Conservation (phyloP, 2,113 vertebrate genomes). For the Pseudois nayaur region DNA sequence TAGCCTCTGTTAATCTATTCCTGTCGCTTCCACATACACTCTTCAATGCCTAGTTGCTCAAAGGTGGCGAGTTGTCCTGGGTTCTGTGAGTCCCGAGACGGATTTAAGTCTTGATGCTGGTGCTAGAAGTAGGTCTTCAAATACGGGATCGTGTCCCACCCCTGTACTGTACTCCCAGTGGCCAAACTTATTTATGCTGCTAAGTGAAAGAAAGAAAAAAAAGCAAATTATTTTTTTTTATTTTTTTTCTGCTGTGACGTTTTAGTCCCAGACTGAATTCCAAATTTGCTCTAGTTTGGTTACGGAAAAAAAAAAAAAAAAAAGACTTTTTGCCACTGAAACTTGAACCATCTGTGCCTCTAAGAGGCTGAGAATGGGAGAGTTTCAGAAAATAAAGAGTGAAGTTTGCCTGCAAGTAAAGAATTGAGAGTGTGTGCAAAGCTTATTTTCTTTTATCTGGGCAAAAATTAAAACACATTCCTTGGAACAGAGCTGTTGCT, state of each 20-base stretch:
- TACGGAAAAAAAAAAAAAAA: constrained; percentile 79
- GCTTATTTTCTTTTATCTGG: constrained; percentile 90
- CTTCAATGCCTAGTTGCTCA: constrained; percentile 85
- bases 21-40: constrained; percentile 87
- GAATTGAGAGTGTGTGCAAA: constrained; percentile 90
- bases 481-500: constrained; percentile 93
- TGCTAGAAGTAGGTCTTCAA: constrained; percentile 91
- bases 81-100: constrained; percentile 87
- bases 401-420: constrained; percentile 93
- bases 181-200: constrained; percentile 99
- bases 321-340: constrained; percentile 96
- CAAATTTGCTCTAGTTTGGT: constrained; percentile 98
- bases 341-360: constrained; percentile 99
- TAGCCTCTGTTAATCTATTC: constrained; percentile 91
- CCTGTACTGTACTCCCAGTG: constrained; percentile 97
- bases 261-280: constrained; percentile 99
- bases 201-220: constrained; percentile 92
- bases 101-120: constrained; percentile 88
- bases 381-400: constrained; percentile 90
- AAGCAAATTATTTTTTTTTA: constrained; percentile 89
- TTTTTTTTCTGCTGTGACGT: constrained; percentile 98
- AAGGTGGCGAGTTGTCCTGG: constrained; percentile 89
- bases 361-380: constrained; percentile 97
- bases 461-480: constrained; percentile 99
- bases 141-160: constrained; percentile 86